Evolutionary conservation across 2,888 invertebrate genomes (phyloP).

Genomic region (Thereva nobilitata): DNA sequence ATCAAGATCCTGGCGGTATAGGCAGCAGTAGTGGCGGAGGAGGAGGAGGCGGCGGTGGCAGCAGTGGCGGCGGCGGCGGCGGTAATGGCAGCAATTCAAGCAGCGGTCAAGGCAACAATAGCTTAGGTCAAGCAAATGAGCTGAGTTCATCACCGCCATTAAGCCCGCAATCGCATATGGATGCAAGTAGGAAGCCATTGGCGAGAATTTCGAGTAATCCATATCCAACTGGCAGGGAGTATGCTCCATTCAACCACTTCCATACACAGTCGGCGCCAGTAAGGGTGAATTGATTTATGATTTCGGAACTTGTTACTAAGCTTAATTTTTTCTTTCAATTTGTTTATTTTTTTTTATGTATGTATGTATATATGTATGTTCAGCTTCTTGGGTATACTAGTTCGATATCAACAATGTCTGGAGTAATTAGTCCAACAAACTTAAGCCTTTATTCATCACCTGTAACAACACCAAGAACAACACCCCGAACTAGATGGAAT

Average conservation of each 20-base stretch:
- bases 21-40: conserved; percentile 19
- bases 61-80: conserved; percentile 46
- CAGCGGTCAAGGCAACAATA: conserved; percentile 7
- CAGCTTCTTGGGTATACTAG: conserved; percentile 94
- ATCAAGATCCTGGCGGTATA: conserved; percentile 48
- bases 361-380: conserved; percentile 44
- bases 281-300: conserved; percentile 41
- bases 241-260: conserved; percentile 79
- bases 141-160: conserved; percentile 48
- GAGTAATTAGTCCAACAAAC: conserved; percentile 86
- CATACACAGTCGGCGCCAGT: conserved; percentile 75
- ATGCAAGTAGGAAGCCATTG: conserved; percentile 46
- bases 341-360: neutral
- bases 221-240: conserved; percentile 66
- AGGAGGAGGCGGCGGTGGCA: conserved; percentile 50
- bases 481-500: conserved; percentile 80
- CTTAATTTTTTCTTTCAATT: conserved; percentile 23
- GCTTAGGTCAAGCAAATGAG: conserved; percentile 36
- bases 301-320: conserved; percentile 18
- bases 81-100: conserved; percentile 40
- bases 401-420: conserved; percentile 78
- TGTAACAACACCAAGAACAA: conserved; percentile 71
- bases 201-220: conserved; percentile 59
- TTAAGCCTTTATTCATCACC: conserved; percentile 81
- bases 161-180: conserved; percentile 48